Percentiles rank a stretch among this genome's conserved stretches.
Evolutionary conservation across 1,140 invertebrate genomes (phyloP).

Genomic region (Leptinotarsa texana): DNA sequence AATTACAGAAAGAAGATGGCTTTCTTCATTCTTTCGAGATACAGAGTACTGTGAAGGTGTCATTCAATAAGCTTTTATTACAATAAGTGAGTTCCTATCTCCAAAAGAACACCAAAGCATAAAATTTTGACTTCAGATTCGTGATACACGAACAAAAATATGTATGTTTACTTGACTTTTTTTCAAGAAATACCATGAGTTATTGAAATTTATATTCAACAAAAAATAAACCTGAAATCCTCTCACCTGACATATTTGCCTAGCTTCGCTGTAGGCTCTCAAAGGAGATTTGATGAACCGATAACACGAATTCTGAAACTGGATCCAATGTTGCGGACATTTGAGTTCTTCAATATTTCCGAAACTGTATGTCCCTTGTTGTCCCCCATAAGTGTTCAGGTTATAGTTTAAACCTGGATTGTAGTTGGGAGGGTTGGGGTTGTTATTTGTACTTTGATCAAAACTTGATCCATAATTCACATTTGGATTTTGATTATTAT

Average conservation of each 20-base stretch:
- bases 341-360: slow-evolving; percentile 54
- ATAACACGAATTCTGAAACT: slow-evolving; percentile 78
- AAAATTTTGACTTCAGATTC: too few species aligned
- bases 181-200: too few species aligned
- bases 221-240: background rate
- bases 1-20: too few species aligned
- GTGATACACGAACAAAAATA: too few species aligned
- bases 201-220: too few species aligned
- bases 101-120: too few species aligned
- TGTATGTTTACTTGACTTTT: too few species aligned
- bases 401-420: slow-evolving; percentile 22
- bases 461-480: background rate
- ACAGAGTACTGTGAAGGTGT: too few species aligned
- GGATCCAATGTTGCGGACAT: slow-evolving; percentile 84
- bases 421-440: slow-evolving; percentile 14
- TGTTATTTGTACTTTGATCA: slow-evolving; percentile 9
- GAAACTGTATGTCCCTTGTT: slow-evolving; percentile 1
- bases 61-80: too few species aligned
- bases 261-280: slow-evolving; percentile 76
- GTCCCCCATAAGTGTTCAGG: slow-evolving; percentile 11
- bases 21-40: too few species aligned
- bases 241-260: slow-evolving; percentile 73
- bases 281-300: slow-evolving; percentile 85
- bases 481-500: slow-evolving; percentile 20
- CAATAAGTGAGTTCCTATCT: too few species aligned